These are phyloP conservation scores for Nephrotoma flavescens DNA, from an alignment of 2,888 invertebrate species.

Conservation along the genomic window DNA sequence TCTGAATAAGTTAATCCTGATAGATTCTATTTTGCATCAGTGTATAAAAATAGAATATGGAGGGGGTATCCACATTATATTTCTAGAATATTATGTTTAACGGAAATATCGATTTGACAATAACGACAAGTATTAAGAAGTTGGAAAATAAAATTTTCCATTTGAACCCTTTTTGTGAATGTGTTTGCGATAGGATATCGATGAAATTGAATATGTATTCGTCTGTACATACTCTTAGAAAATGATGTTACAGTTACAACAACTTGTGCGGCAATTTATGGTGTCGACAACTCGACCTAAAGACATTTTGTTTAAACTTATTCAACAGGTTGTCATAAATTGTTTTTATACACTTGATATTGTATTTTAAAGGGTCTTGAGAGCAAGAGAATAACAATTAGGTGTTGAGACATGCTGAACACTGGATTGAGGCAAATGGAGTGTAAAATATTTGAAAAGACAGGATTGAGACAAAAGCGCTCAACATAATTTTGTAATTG, in stretches of 20 bases:
- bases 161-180: background rate
- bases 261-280: background rate
- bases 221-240: background rate
- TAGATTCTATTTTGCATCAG: background rate
- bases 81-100: background rate
- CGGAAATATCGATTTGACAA: background rate
- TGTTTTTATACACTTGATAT: too few relatives aligned
- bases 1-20: too few relatives aligned
- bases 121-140: background rate
- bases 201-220: background rate
- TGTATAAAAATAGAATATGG: background rate
- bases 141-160: background rate
- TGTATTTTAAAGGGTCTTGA: too few relatives aligned
- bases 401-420: too few relatives aligned
- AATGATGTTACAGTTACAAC: background rate
- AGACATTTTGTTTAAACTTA: background rate
- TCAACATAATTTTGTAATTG: too few relatives aligned
- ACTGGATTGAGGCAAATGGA: too few relatives aligned
- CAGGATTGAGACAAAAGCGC: too few relatives aligned
- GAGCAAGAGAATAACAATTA: too few relatives aligned
- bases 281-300: background rate
- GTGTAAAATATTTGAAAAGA: too few relatives aligned
- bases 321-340: background rate
- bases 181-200: background rate
- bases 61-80: background rate